Evolutionary conservation across 2,797 vertebrate species (phyloP).

Genomic region (Monodelphis domestica): DNA sequence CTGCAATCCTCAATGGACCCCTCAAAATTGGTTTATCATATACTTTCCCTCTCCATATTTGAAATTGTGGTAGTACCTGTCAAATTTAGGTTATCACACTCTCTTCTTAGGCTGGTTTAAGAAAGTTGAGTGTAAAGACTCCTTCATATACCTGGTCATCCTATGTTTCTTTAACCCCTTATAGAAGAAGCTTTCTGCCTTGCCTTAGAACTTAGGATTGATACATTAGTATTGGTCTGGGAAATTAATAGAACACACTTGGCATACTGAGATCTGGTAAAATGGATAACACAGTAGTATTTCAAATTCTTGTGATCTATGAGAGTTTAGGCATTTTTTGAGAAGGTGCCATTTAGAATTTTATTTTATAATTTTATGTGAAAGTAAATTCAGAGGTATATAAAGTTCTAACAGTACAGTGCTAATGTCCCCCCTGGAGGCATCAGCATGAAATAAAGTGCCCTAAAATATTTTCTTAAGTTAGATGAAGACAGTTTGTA

Average conservation of each 20-base stretch:
- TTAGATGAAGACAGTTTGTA: not conserved
- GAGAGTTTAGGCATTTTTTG: not conserved
- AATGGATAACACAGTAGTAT: not conserved
- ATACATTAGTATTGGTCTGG: not conserved
- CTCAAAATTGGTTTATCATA: not conserved
- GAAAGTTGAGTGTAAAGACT: not conserved
- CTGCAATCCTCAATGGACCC: not conserved
- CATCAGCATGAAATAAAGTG: not conserved
- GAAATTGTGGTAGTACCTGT: not conserved
- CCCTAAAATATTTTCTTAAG: not conserved
- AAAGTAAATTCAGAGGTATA: not conserved
- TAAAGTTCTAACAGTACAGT: not conserved
- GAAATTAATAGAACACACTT: not conserved
- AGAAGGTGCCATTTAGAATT: not conserved
- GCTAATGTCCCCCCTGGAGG: not conserved
- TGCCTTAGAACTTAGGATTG: not conserved
- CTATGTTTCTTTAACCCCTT: not conserved
- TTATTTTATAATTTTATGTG: not conserved
- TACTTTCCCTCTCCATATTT: not conserved
- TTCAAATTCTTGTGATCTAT: not conserved
- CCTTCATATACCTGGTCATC: not conserved
- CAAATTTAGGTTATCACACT: not conserved
- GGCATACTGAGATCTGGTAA: not conserved
- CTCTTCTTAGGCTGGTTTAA: not conserved
- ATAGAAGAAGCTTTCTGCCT: not conserved